Percentiles rank a stretch among this genome's conserved stretches.
Conservation (phyloP, 1,140 invertebrate genomes). For the Paralvinella palmiformis region DNA sequence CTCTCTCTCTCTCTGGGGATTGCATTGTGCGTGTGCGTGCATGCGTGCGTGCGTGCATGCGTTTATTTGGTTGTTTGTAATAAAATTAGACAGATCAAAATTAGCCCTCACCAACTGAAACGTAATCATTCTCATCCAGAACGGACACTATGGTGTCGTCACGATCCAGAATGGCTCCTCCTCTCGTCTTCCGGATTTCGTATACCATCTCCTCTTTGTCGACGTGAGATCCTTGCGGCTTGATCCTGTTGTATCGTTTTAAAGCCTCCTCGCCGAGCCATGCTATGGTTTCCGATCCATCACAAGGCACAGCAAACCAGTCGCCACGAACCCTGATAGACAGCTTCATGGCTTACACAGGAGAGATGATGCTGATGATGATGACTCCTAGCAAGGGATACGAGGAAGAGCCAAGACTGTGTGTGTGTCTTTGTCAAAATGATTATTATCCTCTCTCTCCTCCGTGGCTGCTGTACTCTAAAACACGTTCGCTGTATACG, state of each 20-base stretch:
- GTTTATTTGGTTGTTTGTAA: too few species aligned
- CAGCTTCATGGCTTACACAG: constrained; percentile 65
- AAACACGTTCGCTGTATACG: too few species aligned
- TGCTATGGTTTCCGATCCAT: constrained; percentile 47
- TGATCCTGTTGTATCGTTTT: constrained; percentile 30
- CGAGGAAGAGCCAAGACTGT: too few species aligned
- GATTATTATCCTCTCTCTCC: too few species aligned
- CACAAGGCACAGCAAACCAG: constrained; percentile 62
- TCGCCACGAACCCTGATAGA: constrained; percentile 59
- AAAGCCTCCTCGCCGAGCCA: constrained; percentile 59
- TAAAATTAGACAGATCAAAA: too few species aligned
- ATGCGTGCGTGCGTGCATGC: too few species aligned
- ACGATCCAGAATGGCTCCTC: constrained; percentile 59
- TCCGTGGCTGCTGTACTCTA: too few species aligned
- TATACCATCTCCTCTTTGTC: constrained; percentile 48
- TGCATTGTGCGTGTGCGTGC: too few species aligned
- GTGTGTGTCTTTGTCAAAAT: too few species aligned
- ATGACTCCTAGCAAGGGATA: too few species aligned
- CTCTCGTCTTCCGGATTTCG: constrained; percentile 59
- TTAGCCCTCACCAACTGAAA: constrained; percentile 56
- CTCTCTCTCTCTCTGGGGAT: too few species aligned
- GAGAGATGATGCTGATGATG: too few species aligned
- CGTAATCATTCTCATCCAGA: constrained; percentile 62
- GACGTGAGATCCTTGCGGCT: constrained; percentile 24
- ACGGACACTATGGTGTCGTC: constrained; percentile 57